Evolutionary conservation across 37 sponge, comb jelly and placozoan species (phyloP).

Genomic region (Mnemiopsis leidyi): DNA sequence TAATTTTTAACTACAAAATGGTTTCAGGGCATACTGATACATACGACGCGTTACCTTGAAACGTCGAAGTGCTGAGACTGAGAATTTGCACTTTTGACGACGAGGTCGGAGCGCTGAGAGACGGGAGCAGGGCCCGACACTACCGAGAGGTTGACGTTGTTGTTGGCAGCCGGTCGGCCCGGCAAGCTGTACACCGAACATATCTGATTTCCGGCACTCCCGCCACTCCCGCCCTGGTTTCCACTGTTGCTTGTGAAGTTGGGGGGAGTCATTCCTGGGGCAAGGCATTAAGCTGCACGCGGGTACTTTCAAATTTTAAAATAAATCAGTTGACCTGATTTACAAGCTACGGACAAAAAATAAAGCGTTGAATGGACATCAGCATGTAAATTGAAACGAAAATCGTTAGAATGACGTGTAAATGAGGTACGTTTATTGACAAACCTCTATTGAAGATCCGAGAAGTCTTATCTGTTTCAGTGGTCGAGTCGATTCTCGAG

Average conservation of each 20-base stretch:
- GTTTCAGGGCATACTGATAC: neutral
- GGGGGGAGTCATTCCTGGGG: constrained; percentile 46
- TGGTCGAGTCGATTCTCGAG: neutral
- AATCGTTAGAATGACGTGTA: too few relatives aligned
- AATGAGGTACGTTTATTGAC: too few relatives aligned
- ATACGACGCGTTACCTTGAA: constrained; percentile 11
- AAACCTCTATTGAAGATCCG: constrained; percentile 2
- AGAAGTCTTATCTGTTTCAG: neutral
- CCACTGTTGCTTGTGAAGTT: neutral
- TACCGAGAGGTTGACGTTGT: constrained; percentile 55
- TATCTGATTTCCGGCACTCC: neutral
- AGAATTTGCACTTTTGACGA: constrained; percentile 14
- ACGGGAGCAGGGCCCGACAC: constrained; percentile 62
- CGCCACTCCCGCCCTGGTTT: neutral
- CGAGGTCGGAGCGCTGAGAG: constrained; percentile 28
- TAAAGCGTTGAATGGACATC: too few relatives aligned
- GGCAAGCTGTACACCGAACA: constrained; percentile 63
- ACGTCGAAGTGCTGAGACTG: constrained; percentile 40
- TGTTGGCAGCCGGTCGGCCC: neutral
- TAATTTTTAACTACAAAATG: too few relatives aligned
- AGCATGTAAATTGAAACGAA: too few relatives aligned
- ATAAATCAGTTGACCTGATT: too few relatives aligned
- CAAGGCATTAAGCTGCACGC: too few relatives aligned
- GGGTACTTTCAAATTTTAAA: too few relatives aligned
- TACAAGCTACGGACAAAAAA: too few relatives aligned